Conservation (phyloP, 2,113 vertebrate genomes). For the Leptosomus discolor region DNA sequence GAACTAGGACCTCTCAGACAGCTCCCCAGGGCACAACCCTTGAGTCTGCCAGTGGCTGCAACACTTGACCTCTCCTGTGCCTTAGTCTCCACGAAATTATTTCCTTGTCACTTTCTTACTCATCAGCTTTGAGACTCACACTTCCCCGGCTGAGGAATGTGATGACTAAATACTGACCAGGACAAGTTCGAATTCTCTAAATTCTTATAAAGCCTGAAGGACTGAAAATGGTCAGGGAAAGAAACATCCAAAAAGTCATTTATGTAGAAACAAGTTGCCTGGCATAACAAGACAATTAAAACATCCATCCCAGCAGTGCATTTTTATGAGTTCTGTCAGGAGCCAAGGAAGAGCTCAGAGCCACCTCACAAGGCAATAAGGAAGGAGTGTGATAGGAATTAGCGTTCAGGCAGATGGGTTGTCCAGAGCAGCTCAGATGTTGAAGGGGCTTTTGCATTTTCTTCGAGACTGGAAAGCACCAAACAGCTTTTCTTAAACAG, state of each 20-base stretch:
- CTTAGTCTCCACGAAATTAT: background rate
- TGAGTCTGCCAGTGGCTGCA: background rate
- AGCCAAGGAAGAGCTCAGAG: background rate
- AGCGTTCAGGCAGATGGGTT: background rate
- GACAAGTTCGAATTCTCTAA: background rate
- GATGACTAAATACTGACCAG: background rate
- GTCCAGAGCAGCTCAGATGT: background rate
- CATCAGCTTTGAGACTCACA: background rate
- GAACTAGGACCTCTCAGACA: background rate
- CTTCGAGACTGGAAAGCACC: background rate
- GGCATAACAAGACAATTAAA: background rate
- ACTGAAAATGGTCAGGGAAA: background rate
- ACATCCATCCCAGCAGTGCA: background rate
- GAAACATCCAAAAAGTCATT: background rate
- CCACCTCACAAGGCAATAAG: background rate
- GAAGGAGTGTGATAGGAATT: background rate
- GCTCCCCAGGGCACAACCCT: background rate
- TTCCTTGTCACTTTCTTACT: background rate
- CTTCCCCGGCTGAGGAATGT: background rate
- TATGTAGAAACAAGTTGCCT: background rate
- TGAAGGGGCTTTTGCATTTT: background rate
- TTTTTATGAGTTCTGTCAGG: background rate
- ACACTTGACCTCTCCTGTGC: background rate
- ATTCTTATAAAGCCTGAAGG: background rate
- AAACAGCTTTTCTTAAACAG: background rate